Base-by-base conservation (phyloP, 2,888 invertebrate species). In the Piscicola geometra region DNA sequence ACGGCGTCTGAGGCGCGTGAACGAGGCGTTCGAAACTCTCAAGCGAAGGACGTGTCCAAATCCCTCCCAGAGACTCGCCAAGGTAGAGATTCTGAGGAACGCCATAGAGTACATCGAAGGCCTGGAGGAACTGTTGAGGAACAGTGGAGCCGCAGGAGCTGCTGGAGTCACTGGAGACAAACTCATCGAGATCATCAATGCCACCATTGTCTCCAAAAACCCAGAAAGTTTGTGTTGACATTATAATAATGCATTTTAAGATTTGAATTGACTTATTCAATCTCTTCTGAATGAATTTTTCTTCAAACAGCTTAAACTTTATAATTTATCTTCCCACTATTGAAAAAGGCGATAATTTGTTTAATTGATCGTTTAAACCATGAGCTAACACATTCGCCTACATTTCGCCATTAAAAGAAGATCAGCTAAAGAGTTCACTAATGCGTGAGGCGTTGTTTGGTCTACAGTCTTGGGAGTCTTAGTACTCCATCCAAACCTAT, bases 61-160 rank as follows among this genome's bases (percentile, higher is more conserved):
- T 87, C 97, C 97, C 0, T 95, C 93, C 83, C 98, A 98, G 82
- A 88, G 98, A 75, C 88, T 99, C 81, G 97, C 98, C 0, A 99
- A 99, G 88, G 92, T 99, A 79, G 98, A 99, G 87, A 98, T 99
- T 80, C 88, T 99, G 52, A 88, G 97, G 78, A 95, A 95, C 81
- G 98, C 98, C 60, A 99, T 99, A 83, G 97, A 97, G 82, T 97
- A 98, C 85, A 98, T 98, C 80, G 97, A 96, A 79, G 86, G 85
- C 77, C 81, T 88, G 78, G 88, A 88, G 80, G 84, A 85, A 47
- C 82, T 88, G 82, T 81, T 88, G 73, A 73, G 73, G 32, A 56
- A 36, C 64, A 60, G 35, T 33, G 64, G 56, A 30, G 71, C 56
- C 32, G 33, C 50, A 76, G 25, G 76, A 50, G 1, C 68, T 21